A percentile compares a stretch with the other conserved stretches of the same genome.
Conservation (phyloP, 2,113 vertebrate species). For the Gallinago jamesoni region DNA sequence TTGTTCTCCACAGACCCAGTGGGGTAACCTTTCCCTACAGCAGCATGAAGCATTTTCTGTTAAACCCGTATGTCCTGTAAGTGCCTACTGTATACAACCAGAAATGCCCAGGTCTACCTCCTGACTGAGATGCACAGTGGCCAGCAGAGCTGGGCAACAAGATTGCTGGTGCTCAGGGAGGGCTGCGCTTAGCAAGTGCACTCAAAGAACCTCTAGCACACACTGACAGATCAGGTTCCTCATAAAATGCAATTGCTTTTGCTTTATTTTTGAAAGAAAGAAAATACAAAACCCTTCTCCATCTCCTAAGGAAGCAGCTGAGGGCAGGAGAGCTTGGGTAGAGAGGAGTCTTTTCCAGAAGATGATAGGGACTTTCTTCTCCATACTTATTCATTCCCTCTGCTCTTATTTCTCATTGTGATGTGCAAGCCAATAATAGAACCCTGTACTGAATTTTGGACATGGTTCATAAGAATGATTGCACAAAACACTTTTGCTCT, state of each 20-base stretch:
- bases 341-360: background rate
- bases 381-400: background rate
- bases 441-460: background rate
- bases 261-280: background rate
- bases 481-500: background rate
- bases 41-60: background rate
- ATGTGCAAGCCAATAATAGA: background rate
- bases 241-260: background rate
- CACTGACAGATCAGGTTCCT: background rate
- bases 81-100: background rate
- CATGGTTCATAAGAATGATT: background rate
- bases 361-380: background rate
- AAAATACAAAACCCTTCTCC: background rate
- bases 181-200: fast-evolving
- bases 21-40: background rate
- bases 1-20: background rate
- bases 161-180: background rate
- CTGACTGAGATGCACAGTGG: background rate
- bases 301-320: background rate
- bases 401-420: background rate
- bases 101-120: background rate
- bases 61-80: fast-evolving
- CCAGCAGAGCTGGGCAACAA: background rate
- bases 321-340: background rate
- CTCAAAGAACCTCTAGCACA: background rate